Evolutionary conservation across 2,888 invertebrate genomes (phyloP).

Genomic region (Netelia fuscicornis): DNA sequence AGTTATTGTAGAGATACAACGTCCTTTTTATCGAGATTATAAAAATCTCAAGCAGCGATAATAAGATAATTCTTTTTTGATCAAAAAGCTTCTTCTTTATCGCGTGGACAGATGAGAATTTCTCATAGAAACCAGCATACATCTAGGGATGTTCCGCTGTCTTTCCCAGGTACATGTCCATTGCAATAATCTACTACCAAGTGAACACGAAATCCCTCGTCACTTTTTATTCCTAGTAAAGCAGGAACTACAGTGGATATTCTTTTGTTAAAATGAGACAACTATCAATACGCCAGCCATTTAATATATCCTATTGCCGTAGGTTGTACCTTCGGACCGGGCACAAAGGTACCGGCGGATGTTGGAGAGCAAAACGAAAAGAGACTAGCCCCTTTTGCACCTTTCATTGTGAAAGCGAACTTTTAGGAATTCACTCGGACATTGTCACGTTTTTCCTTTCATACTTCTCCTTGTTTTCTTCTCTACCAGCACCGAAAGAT

Average conservation of each 20-base stretch:
- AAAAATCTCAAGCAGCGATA: too few species aligned
- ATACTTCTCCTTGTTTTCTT: constrained; percentile 33
- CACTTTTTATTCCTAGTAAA: neutral
- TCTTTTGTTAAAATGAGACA: constrained; percentile 37
- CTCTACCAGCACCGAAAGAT: constrained; percentile 30
- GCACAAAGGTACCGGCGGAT: constrained; percentile 59
- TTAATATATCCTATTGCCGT: constrained; percentile 74
- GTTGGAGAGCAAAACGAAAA: constrained; percentile 43
- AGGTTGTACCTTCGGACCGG: constrained; percentile 6
- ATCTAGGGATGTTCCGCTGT: too few species aligned
- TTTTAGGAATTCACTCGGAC: constrained; percentile 54
- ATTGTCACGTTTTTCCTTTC: constrained; percentile 53
- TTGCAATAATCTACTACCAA: neutral
- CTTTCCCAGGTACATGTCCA: neutral
- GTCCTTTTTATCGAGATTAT: too few species aligned
- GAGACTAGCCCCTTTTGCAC: constrained; percentile 52
- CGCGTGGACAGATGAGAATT: too few species aligned
- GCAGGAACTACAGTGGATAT: constrained; percentile 2
- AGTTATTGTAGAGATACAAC: too few species aligned
- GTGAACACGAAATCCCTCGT: neutral
- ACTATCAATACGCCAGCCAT: constrained; percentile 75
- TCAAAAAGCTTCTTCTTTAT: too few species aligned
- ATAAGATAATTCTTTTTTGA: too few species aligned
- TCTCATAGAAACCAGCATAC: too few species aligned
- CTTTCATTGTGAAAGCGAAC: constrained; percentile 38